These are phyloP conservation scores for Chouioia cunea DNA, from an alignment of 2,888 invertebrate species.

Conservation along the genomic window DNA sequence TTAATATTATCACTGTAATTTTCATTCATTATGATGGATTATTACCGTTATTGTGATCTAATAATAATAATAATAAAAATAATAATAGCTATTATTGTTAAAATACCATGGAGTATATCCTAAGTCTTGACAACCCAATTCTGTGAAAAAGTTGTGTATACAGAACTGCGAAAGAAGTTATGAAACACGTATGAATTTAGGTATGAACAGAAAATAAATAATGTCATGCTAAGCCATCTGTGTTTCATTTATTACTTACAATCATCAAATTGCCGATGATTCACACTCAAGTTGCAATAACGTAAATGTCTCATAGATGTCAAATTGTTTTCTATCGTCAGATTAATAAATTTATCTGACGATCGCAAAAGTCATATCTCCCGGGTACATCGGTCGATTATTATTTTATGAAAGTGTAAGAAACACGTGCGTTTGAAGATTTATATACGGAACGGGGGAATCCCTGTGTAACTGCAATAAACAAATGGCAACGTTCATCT, in stretches of 20 bases:
- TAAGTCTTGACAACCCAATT: conserved; percentile 21
- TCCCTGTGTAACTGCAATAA: too few relatives aligned
- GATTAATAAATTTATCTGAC: conserved; percentile 45
- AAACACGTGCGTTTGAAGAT: too few relatives aligned
- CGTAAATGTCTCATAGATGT: conserved; percentile 39
- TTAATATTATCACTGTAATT: conserved; percentile 18
- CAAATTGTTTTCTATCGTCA: conserved; percentile 38
- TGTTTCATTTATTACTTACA: conserved; percentile 27
- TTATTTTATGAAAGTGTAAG: too few relatives aligned
- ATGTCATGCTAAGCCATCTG: conserved; percentile 39
- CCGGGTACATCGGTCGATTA: too few relatives aligned
- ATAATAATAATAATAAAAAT: neutral
- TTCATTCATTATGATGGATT: conserved; percentile 18
- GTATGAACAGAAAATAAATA: conserved; percentile 38
- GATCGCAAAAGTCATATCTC: conserved; percentile 23
- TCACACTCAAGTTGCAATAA: conserved; percentile 8
- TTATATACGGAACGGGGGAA: too few relatives aligned
- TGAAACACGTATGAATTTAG: conserved; percentile 38
- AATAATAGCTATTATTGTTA: conserved; percentile 38
- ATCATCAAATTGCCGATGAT: neutral
- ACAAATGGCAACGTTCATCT: too few relatives aligned
- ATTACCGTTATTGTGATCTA: conserved; percentile 34
- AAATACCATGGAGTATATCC: conserved; percentile 29
- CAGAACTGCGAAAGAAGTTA: conserved; percentile 21
- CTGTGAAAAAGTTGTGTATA: conserved; percentile 14